These are phyloP conservation scores for Gallinago undulata DNA, from an alignment of 2,113 vertebrate species.

Conservation along the genomic window DNA sequence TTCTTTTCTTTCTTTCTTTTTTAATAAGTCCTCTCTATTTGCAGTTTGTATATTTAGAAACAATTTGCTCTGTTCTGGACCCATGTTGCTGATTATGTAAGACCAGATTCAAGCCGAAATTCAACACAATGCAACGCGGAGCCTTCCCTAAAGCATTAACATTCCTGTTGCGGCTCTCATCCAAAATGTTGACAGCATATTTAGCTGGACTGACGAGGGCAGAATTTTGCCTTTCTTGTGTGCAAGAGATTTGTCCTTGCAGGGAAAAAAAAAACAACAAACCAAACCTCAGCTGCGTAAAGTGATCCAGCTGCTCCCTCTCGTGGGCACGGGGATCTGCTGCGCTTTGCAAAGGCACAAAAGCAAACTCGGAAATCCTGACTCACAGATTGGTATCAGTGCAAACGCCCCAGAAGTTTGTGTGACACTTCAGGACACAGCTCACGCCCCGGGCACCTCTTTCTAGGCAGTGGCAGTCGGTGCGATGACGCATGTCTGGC, in stretches of 20 bases:
- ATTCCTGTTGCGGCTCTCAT: background rate
- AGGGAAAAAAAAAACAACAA: background rate
- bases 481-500: background rate
- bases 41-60: background rate
- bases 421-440: background rate
- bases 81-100: background rate
- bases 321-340: background rate
- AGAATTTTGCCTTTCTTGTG: background rate
- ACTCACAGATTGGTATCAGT: background rate
- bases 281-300: background rate
- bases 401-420: background rate
- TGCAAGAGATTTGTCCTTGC: background rate
- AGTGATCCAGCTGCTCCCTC: slow-evolving; percentile 42
- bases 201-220: background rate
- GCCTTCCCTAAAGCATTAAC: background rate
- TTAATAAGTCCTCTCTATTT: background rate
- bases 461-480: background rate
- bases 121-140: background rate
- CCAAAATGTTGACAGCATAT: background rate
- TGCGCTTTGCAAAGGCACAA: background rate
- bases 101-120: background rate
- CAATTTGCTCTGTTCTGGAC: background rate
- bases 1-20: background rate
- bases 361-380: accelerated
- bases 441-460: background rate